phyloP scores from a whole-genome alignment of 2,888 invertebrate genomes.

The Cabera pusaria region DNA sequence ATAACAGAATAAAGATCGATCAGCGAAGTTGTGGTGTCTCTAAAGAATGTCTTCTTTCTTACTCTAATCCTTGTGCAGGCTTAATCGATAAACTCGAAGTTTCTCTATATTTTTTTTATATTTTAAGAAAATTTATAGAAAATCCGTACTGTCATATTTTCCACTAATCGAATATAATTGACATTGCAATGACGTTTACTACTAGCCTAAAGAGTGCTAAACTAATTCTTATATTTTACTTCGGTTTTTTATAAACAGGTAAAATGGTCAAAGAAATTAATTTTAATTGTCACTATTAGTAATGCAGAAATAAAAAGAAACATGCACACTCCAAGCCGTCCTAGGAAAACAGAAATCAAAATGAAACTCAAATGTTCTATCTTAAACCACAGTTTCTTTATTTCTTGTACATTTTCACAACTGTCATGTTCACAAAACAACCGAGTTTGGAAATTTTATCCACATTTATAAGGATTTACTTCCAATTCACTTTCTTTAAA shows the following conservation, averaged over 20 bases:
- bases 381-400: constrained; percentile 70
- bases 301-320: constrained; percentile 57
- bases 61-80: constrained; percentile 46
- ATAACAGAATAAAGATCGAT: constrained; percentile 46
- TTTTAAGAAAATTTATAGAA: constrained; percentile 70
- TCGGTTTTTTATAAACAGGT: constrained; percentile 67
- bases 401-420: constrained; percentile 78
- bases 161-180: constrained; percentile 82
- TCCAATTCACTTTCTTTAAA: constrained; percentile 13
- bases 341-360: constrained; percentile 49
- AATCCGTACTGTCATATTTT: constrained; percentile 69
- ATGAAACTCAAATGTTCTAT: constrained; percentile 70
- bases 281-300: constrained; percentile 44
- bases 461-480: constrained; percentile 10
- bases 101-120: constrained; percentile 47
- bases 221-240: constrained; percentile 69
- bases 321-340: constrained; percentile 69
- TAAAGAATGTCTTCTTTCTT: constrained; percentile 38
- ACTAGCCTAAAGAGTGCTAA: constrained; percentile 78
- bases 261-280: constrained; percentile 46
- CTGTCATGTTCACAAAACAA: constrained; percentile 66
- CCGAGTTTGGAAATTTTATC: constrained; percentile 39
- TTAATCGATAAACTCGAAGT: constrained; percentile 41
- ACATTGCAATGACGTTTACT: constrained; percentile 81
- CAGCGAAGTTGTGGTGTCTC: constrained; percentile 46